These are phyloP conservation scores for Dusona sp. DNA, from an alignment of 2,888 invertebrate genomes.

Conservation along the genomic window DNA sequence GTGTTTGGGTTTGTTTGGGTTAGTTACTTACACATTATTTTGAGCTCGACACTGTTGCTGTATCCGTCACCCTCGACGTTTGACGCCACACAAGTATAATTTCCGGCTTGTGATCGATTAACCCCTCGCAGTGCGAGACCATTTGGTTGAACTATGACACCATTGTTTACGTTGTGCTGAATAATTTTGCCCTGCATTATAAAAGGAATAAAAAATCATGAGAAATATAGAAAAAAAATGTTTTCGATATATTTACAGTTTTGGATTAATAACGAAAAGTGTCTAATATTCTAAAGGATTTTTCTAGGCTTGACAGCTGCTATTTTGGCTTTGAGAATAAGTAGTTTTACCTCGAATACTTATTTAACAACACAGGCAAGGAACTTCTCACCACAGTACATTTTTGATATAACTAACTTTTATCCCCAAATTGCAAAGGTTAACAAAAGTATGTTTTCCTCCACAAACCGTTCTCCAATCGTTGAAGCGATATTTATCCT, in stretches of 20 bases:
- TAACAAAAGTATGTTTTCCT: not conserved
- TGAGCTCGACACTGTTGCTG: conserved; percentile 92
- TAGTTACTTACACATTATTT: conserved; percentile 94
- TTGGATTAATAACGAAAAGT: not conserved
- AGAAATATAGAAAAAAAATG: not conserved
- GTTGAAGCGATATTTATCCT: not conserved
- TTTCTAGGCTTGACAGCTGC: not conserved
- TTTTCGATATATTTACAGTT: not conserved
- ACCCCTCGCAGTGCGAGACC: conserved; percentile 93
- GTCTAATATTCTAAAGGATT: not conserved
- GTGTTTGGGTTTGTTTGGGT: not conserved
- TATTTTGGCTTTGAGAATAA: not conserved
- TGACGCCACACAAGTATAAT: conserved; percentile 95
- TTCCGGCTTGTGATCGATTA: conserved; percentile 92
- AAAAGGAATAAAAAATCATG: not conserved
- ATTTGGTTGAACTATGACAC: conserved; percentile 94
- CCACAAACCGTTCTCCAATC: not conserved
- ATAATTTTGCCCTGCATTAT: conserved; percentile 91
- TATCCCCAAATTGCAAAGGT: not conserved
- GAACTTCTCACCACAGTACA: not conserved
- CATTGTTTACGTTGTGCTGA: conserved; percentile 93
- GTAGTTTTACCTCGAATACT: not conserved
- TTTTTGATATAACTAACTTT: not conserved
- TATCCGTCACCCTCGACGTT: conserved; percentile 96
- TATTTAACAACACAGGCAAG: not conserved